A percentile compares a stretch with the other conserved stretches of the same genome.
phyloP scores from a whole-genome alignment of 2,797 vertebrate species.

The Nannoperca australis region DNA sequence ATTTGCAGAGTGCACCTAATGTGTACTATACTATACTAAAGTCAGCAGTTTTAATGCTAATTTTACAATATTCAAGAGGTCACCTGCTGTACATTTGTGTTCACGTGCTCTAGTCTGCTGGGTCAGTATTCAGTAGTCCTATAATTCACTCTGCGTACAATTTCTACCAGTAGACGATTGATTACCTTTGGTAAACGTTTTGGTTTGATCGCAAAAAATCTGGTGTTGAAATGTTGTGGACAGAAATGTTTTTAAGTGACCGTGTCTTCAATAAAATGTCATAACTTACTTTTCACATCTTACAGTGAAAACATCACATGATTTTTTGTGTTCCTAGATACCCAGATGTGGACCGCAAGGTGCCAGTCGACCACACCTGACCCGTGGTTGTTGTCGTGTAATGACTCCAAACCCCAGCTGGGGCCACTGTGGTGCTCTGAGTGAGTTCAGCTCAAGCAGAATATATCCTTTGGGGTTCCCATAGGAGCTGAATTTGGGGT shows the following conservation, averaged over 20 bases:
- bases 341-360: not conserved
- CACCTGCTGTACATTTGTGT: slow-evolving; percentile 28
- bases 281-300: not conserved
- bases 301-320: not conserved
- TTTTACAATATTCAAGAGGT: slow-evolving; percentile 19
- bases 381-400: not conserved
- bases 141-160: slow-evolving; percentile 1
- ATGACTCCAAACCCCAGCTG: slow-evolving; percentile 3
- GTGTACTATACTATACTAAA: not conserved
- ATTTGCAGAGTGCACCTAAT: slow-evolving; percentile 19
- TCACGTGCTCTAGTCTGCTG: slow-evolving; percentile 34
- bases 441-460: not conserved
- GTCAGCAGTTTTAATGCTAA: slow-evolving; percentile 14
- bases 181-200: slow-evolving; percentile 41
- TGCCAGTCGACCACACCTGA: not conserved
- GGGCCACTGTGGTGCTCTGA: slow-evolving; percentile 28
- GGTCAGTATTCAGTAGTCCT: slow-evolving; percentile 24
- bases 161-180: not conserved
- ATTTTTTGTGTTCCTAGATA: not conserved
- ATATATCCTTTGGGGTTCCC: not conserved
- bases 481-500: not conserved
- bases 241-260: not conserved
- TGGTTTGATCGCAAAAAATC: slow-evolving; percentile 13
- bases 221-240: not conserved
- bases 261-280: not conserved